Evolutionary conservation across 2,113 vertebrate species (phyloP).

Genomic region (Menura novaehollandiae): DNA sequence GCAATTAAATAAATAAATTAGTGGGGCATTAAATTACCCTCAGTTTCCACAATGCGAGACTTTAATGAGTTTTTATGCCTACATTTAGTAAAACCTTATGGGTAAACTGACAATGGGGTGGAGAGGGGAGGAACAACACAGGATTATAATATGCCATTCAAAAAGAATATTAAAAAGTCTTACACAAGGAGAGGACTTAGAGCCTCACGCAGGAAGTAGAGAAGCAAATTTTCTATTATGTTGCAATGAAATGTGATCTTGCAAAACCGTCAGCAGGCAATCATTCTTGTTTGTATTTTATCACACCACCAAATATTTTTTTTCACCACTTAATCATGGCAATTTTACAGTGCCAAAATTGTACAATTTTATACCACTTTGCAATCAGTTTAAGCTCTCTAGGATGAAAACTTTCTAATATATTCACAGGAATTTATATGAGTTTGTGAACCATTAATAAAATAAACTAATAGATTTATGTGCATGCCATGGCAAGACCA

Average conservation of each 20-base stretch:
- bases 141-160: not conserved
- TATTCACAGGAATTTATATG: not conserved
- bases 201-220: not conserved
- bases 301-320: not conserved
- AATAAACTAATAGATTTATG: not conserved
- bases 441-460: not conserved
- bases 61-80: not conserved
- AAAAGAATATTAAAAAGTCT: not conserved
- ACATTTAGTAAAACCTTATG: not conserved
- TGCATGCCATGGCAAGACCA: not conserved
- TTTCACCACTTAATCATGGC: not conserved
- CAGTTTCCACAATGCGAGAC: not conserved
- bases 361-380: not conserved
- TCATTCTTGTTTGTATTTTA: not conserved
- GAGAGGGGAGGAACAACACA: not conserved
- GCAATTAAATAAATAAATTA: not conserved
- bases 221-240: not conserved
- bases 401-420: not conserved
- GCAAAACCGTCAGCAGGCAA: not conserved
- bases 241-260: not conserved
- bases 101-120: not conserved
- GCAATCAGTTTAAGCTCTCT: not conserved
- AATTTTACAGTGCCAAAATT: not conserved
- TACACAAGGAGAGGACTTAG: not conserved
- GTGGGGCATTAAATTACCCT: not conserved